phyloP scores from a whole-genome alignment of 2,888 invertebrate genomes.

The Noctua pronuba region DNA sequence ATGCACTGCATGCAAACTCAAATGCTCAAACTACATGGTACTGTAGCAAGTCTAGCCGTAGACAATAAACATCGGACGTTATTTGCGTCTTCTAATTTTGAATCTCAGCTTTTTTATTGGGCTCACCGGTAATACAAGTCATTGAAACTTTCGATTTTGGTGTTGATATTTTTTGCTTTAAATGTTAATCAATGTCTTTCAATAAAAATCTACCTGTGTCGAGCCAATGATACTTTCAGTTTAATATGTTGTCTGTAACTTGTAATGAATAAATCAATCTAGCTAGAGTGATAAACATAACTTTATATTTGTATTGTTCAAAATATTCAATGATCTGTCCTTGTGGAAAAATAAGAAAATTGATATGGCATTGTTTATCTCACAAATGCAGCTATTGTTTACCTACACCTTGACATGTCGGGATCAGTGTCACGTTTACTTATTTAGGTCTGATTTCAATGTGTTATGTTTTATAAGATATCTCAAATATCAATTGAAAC shows the following conservation, averaged over 20 bases:
- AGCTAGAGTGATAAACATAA: not conserved
- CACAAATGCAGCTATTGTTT: not conserved
- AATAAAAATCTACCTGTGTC: not conserved
- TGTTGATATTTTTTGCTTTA: not conserved
- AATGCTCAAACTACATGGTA: constrained; percentile 69
- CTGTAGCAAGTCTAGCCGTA: constrained; percentile 71
- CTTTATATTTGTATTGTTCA: not conserved
- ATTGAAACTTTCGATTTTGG: constrained; percentile 7
- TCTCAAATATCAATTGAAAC: constrained; percentile 22
- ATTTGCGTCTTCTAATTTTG: constrained; percentile 61
- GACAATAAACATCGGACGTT: constrained; percentile 71
- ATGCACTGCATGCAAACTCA: constrained; percentile 72
- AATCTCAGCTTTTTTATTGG: constrained; percentile 48
- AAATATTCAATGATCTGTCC: not conserved
- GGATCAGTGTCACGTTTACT: not conserved
- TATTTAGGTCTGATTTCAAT: constrained; percentile 11
- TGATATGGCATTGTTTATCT: not conserved
- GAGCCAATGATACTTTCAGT: not conserved
- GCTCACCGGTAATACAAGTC: not conserved
- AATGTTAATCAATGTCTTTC: not conserved
- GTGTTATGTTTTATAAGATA: not conserved
- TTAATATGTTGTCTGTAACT: not conserved
- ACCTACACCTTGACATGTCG: not conserved
- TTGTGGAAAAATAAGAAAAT: not conserved
- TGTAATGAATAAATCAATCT: not conserved